Evolutionary conservation across 2,113 vertebrate species (phyloP).

Genomic region (Pachypanchax playfairii): DNA sequence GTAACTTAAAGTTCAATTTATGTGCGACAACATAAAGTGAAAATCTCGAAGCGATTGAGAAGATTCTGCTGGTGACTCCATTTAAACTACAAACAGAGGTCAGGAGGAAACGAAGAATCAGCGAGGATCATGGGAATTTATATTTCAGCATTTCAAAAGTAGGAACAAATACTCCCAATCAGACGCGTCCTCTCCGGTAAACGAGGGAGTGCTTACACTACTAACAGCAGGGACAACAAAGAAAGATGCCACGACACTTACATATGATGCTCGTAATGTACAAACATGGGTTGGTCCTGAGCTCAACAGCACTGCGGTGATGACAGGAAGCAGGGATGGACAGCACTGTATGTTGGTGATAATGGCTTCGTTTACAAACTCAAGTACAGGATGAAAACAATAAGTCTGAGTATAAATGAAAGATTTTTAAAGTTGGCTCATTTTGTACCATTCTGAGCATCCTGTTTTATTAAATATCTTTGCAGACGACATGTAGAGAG

Average conservation of each 20-base stretch:
- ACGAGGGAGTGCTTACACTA: background rate
- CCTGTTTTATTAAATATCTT: conserved; percentile 18
- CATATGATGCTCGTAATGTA: conserved; percentile 4
- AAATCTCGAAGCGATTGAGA: no score
- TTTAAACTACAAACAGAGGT: no score
- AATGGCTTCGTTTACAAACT: conserved; percentile 61
- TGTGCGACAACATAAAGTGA: no score
- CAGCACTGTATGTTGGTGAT: no score
- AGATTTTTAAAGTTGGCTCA: no score
- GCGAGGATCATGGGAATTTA: no score
- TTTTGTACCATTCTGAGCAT: conserved; percentile 52
- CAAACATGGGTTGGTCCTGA: conserved; percentile 63
- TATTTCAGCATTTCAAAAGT: background rate
- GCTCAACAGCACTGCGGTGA: conserved; percentile 37
- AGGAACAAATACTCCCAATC: no score
- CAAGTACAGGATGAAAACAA: conserved; percentile 30
- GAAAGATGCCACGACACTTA: conserved; percentile 14
- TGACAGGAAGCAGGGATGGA: conserved; percentile 1
- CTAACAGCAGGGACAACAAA: conserved; percentile 6
- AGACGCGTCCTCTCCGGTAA: no score
- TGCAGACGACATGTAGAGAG: conserved; percentile 1
- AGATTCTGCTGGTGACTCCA: no score
- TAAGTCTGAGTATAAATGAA: conserved; percentile 8
- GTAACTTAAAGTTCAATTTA: no score
- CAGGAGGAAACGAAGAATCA: no score